Conservation (phyloP, 2,797 vertebrate species). For the Fundulus diaphanus region DNA sequence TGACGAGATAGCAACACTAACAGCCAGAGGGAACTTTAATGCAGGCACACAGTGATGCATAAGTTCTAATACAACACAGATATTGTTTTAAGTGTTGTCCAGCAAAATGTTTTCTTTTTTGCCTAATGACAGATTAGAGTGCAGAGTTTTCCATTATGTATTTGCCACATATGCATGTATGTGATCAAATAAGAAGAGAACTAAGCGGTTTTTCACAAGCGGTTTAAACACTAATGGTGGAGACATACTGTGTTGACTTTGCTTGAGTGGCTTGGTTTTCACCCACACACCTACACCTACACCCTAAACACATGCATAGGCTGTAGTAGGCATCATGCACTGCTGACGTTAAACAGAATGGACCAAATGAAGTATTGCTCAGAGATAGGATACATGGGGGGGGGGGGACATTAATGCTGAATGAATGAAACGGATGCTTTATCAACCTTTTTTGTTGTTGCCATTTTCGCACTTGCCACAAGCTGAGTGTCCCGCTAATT, state of each 20-base stretch:
- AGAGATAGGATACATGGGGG: not conserved
- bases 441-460: not conserved
- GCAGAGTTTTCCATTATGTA: not conserved
- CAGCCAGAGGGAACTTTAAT: constrained; percentile 33
- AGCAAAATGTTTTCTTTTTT: not conserved
- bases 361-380: fast-evolving
- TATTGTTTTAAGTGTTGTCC: constrained; percentile 12
- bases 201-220: not conserved
- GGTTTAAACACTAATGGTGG: not conserved
- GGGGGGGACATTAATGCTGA: not conserved
- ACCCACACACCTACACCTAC: not conserved
- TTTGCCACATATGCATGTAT: constrained; percentile 1
- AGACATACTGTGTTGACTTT: constrained; percentile 3
- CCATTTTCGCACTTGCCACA: constrained; percentile 14
- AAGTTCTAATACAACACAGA: not conserved
- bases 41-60: constrained; percentile 22
- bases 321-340: not conserved
- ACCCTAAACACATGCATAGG: constrained; percentile 4
- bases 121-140: not conserved
- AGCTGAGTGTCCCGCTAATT: constrained; percentile 37
- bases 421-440: constrained; percentile 9
- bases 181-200: not conserved
- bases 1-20: constrained; percentile 33
- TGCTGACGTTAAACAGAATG: not conserved
- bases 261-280: not conserved